Percentiles rank a stretch among this genome's conserved stretches.
Conservation (phyloP, 2,888 invertebrate genomes). For the Scaptomyza reducta region DNA sequence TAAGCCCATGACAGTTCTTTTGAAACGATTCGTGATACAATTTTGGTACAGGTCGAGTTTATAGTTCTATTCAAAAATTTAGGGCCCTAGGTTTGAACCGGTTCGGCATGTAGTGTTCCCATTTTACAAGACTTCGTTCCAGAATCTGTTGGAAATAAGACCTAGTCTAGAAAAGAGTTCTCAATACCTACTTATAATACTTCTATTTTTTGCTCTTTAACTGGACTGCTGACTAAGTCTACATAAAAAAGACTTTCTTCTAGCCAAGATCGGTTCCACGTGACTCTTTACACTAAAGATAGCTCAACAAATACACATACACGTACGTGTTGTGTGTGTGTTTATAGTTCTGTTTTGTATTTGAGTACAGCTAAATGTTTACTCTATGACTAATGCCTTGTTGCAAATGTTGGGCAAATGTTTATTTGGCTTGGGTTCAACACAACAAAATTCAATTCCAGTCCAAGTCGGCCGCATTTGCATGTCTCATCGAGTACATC, state of each 20-base stretch:
- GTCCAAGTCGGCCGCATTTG: constrained; percentile 62
- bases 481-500: constrained; percentile 52
- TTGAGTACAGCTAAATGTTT: constrained; percentile 20
- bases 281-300: constrained; percentile 15
- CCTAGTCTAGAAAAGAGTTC: too few relatives aligned
- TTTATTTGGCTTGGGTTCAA: constrained; percentile 56
- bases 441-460: constrained; percentile 56
- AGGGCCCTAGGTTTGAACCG: too few relatives aligned
- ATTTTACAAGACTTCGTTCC: too few relatives aligned
- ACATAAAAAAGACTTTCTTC: constrained; percentile 7
- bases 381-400: constrained; percentile 47
- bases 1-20: too few relatives aligned
- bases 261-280: constrained; percentile 16
- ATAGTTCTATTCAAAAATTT: too few relatives aligned
- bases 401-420: constrained; percentile 40
- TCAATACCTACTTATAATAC: too few relatives aligned
- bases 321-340: neutral
- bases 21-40: too few relatives aligned
- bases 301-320: constrained; percentile 33
- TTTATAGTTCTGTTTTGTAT: constrained; percentile 9
- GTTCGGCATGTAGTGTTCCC: too few relatives aligned
- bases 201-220: neutral
- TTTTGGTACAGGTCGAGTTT: too few relatives aligned
- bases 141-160: too few relatives aligned
- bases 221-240: constrained; percentile 11